phyloP scores from a whole-genome alignment of 2,888 invertebrate species.

The Chrysolina americana region DNA sequence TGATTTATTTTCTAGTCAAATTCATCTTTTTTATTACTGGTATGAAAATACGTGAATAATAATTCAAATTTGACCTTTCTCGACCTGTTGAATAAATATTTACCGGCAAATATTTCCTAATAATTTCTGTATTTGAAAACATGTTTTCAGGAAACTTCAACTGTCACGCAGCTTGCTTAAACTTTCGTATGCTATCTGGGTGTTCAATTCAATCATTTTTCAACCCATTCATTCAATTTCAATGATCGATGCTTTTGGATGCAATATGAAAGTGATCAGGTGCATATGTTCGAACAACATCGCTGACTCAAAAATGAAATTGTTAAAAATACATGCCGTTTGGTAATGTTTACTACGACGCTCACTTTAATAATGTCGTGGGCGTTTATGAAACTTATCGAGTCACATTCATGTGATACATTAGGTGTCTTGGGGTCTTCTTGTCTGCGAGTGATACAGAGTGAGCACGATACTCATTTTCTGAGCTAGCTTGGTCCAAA shows the following conservation, averaged over 20 bases:
- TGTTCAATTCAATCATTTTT: no score
- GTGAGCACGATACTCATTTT: not conserved
- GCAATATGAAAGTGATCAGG: conserved; percentile 16
- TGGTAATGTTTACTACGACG: conserved; percentile 28
- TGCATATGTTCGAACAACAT: not conserved
- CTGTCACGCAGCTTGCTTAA: no score
- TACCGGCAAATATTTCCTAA: no score
- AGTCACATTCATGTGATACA: conserved; percentile 28
- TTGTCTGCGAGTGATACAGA: not conserved
- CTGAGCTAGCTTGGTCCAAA: not conserved
- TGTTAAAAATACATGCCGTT: conserved; percentile 23
- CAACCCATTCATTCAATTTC: no score
- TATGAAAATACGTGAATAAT: no score
- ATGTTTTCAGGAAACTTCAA: no score
- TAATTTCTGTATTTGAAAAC: no score
- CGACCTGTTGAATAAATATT: no score
- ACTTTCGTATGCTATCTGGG: no score
- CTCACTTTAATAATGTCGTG: conserved; percentile 28
- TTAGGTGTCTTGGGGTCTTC: conserved; percentile 20
- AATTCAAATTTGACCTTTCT: no score
- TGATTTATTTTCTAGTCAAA: no score
- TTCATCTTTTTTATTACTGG: no score
- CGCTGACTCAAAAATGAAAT: conserved; percentile 18
- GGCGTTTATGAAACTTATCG: conserved; percentile 29
- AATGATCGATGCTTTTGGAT: not conserved